These are phyloP conservation scores for Drosophila kepulauana DNA, from an alignment of 1,140 invertebrate genomes.

Conservation along the genomic window DNA sequence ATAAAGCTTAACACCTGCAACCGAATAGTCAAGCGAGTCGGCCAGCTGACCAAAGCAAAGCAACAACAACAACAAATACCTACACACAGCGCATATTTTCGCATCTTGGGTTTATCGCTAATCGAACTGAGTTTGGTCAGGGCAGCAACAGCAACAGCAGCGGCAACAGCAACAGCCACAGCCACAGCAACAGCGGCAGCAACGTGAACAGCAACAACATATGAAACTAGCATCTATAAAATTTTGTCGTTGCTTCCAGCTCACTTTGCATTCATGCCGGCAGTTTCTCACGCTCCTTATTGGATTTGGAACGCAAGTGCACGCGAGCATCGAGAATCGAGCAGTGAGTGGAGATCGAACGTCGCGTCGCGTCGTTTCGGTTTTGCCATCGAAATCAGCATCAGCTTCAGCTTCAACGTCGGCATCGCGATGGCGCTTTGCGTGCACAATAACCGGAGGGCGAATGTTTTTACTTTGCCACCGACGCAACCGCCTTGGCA, in stretches of 20 bases:
- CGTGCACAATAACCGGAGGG: conserved; percentile 72
- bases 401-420: conserved; percentile 12
- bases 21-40: conserved; percentile 34
- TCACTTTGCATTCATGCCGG: conserved; percentile 75
- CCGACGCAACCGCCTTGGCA: conserved; percentile 63
- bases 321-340: conserved; percentile 43
- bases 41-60: conserved; percentile 19
- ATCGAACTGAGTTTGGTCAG: conserved; percentile 67
- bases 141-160: conserved; percentile 8
- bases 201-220: conserved; percentile 26
- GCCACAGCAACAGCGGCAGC: conserved; percentile 6
- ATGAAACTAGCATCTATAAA: conserved; percentile 69
- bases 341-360: conserved; percentile 18
- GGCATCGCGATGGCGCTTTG: conserved; percentile 47
- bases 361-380: conserved; percentile 14
- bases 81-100: conserved; percentile 56
- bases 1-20: conserved; percentile 80
- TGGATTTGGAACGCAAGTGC: conserved; percentile 77
- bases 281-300: conserved; percentile 83
- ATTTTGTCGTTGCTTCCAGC: conserved; percentile 70
- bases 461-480: conserved; percentile 77
- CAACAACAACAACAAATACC: conserved; percentile 29
- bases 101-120: conserved; percentile 78
- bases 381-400: conserved; percentile 1
- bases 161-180: conserved; percentile 23